Evolutionary conservation across 2,113 vertebrate species (phyloP).

Genomic region (Genyomyrus donnyi): DNA sequence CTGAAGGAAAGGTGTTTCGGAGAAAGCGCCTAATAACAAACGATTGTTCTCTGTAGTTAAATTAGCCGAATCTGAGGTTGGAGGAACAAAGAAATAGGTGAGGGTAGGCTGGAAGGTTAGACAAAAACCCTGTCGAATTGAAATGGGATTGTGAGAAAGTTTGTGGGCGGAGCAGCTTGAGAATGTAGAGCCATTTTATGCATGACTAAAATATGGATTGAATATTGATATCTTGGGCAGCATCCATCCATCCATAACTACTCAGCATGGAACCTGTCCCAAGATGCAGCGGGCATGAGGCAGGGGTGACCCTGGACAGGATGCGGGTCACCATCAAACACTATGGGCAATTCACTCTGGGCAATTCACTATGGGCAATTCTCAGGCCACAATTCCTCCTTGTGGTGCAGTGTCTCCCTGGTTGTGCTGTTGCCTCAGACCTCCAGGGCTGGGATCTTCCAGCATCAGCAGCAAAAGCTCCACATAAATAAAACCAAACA

Average conservation of each 20-base stretch:
- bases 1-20: neutral
- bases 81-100: neutral
- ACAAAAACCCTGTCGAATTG: neutral
- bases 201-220: neutral
- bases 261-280: neutral
- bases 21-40: neutral
- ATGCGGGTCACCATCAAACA: neutral
- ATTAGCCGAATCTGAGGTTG: neutral
- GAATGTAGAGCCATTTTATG: neutral
- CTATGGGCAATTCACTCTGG: neutral
- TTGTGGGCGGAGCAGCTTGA: neutral
- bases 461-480: neutral
- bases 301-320: neutral
- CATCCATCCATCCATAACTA: neutral
- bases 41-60: neutral
- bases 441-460: neutral
- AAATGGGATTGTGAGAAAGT: neutral
- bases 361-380: neutral
- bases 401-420: neutral
- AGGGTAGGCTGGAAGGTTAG: neutral
- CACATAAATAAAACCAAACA: neutral
- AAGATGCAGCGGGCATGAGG: neutral
- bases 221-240: neutral
- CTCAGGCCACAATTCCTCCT: neutral
- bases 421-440: neutral